Base-by-base conservation (phyloP, 2,113 vertebrate genomes). In the Pao palembangensis region DNA sequence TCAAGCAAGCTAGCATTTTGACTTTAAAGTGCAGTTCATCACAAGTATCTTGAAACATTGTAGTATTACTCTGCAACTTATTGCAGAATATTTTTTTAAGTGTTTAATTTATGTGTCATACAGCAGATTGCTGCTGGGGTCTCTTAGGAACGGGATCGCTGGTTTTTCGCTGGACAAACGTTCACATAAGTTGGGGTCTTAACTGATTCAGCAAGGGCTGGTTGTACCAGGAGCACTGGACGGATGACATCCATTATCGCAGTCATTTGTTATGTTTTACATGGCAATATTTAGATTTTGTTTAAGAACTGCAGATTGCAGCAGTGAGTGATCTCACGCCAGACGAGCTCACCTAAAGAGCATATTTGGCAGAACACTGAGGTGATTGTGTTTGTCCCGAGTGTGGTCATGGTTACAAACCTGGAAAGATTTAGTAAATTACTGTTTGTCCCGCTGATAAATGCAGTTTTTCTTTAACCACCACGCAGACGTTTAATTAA, bases 371-470 rank as follows among this genome's bases (percentile, higher is more conserved):
- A 41, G 53, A 57, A 49, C 61, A 78, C 71, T 63, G 68, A 47
- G 51, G 67, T 31, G 69, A 75, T 67, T 72, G 72, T 80, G 76
- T 87, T 85, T 87, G 82, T 82, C 64, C 63, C 69, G 56, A 28
- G 46, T 55, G 76, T 81, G 52, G 83, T 76, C 83, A 78, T 81
- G 81, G 83, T 64, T 69, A 82, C 82, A 71, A 61, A 74, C 74
- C 58, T 41, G 52, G 71, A 38, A 69, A 77, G 63, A 55, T 38
- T 61, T 23, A 51, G 16, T 54, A 41, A 67, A 51, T 69, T 51
- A 67, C 51, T 64, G 28, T 67, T 55, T 53, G 48, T 47, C 55
- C 42, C 47, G 19, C 21, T 55, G 73, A 71, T 71, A 53, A 77
- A 58, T 18, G 13, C 1, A 15, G 48, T 11, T 18, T 12, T 20